Evolutionary conservation across 2,113 vertebrate species (phyloP).

Genomic region (Paradisaea rubra): DNA sequence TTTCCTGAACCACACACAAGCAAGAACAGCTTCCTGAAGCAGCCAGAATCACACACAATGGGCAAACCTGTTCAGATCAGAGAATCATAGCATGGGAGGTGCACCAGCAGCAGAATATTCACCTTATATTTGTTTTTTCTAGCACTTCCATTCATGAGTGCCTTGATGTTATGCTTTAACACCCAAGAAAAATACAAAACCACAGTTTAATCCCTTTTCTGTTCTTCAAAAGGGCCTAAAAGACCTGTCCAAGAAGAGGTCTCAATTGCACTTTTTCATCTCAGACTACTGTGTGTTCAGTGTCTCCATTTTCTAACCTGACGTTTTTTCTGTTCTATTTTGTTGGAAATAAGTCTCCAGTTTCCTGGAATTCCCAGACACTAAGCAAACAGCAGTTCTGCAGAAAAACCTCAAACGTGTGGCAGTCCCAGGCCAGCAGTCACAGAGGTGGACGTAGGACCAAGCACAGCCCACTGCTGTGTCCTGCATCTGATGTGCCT

Average conservation of each 20-base stretch:
- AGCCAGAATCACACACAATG: neutral
- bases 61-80: neutral
- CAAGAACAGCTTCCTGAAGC: neutral
- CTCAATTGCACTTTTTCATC: neutral
- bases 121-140: neutral
- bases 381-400: neutral
- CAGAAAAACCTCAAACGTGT: neutral
- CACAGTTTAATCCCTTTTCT: neutral
- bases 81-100: neutral
- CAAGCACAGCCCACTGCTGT: neutral
- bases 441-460: neutral
- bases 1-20: neutral
- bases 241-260: neutral
- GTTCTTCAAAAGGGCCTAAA: neutral
- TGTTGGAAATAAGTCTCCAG: neutral
- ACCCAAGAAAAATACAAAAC: neutral
- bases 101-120: neutral
- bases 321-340: neutral
- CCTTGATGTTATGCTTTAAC: neutral
- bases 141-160: neutral
- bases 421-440: neutral
- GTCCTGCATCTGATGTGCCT: neutral
- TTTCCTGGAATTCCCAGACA: neutral
- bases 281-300: neutral
- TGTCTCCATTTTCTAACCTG: neutral